Conservation (phyloP, 2,113 vertebrate species). For the Ifrita kowaldi region DNA sequence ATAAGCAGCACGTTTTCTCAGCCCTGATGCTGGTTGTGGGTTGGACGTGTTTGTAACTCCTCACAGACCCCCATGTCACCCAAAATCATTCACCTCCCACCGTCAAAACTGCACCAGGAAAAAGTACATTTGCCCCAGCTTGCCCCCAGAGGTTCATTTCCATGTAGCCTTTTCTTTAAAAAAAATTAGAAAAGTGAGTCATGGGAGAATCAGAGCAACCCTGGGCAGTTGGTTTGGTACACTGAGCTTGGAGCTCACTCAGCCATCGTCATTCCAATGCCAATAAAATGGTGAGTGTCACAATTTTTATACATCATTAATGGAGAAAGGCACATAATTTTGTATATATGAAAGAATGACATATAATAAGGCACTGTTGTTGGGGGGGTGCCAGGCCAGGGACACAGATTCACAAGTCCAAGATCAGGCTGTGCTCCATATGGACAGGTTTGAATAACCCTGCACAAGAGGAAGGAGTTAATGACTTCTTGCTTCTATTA, state of each 20-base stretch:
- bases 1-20: background rate
- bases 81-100: background rate
- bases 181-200: background rate
- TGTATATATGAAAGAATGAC: too few species aligned
- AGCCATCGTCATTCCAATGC: background rate
- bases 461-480: background rate
- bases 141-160: background rate
- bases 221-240: background rate
- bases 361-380: fast-evolving
- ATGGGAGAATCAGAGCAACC: background rate
- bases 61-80: background rate
- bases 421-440: background rate
- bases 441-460: background rate
- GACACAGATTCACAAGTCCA: background rate
- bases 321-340: background rate
- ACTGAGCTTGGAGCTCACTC: background rate
- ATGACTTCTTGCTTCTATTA: background rate
- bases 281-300: background rate
- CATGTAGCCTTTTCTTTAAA: background rate
- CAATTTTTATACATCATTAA: background rate
- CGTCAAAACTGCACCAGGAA: background rate
- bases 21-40: background rate
- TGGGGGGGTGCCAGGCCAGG: background rate
- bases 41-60: background rate
- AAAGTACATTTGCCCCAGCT: background rate